Evolutionary conservation across 2,888 invertebrate species (phyloP), one percentile per base, ranked within the genome.

Genomic region (Arenicola marina): DNA sequence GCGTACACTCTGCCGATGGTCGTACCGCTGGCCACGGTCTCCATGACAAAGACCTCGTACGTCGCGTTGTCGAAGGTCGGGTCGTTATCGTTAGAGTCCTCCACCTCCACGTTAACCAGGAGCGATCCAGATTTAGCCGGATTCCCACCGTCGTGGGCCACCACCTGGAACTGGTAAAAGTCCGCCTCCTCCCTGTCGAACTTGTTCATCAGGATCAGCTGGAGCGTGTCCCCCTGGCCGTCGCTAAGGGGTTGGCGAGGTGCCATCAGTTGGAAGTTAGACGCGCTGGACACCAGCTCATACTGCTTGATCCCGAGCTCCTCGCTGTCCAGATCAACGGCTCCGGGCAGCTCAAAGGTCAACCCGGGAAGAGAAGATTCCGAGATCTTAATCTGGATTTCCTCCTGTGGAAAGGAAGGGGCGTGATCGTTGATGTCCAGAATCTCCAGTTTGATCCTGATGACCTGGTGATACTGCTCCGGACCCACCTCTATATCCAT

Each of bases 361-460:
- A 59, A 26, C 2, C 63, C 63, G 1, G 63, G 56, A 18, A 21
- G 56, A 29, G 33, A 29, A 24, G 57, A 4, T 38, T 61, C 65
- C 1, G 61, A 32, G 2, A 65, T 28, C 4, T 18, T 44, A 4
- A 31, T 24, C 2, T 33, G 15, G 43, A 46, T 48, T 2, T 53
- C 43, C 1, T 24, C 43, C 2, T 65, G 54, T 4, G 51, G 29
- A 53, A 66, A 66, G 26, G 26, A 44, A 3, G 66, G 66, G 29
- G 55, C 31, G 51, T 66, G 59, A 31, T 66, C 66, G 43, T 66
- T 66, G 51, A 61, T 54, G 43, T 66, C 66, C 24, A 51, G 33
- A 4, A 66, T 61, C 24, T 63, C 53, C 28, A 66, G 56, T 31
- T 29, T 32, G 11, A 61, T 45, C 45, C 48, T 58, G 4, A 66